phyloP scores from a whole-genome alignment of 2,888 invertebrate genomes.

The Cyclophora punctaria region DNA sequence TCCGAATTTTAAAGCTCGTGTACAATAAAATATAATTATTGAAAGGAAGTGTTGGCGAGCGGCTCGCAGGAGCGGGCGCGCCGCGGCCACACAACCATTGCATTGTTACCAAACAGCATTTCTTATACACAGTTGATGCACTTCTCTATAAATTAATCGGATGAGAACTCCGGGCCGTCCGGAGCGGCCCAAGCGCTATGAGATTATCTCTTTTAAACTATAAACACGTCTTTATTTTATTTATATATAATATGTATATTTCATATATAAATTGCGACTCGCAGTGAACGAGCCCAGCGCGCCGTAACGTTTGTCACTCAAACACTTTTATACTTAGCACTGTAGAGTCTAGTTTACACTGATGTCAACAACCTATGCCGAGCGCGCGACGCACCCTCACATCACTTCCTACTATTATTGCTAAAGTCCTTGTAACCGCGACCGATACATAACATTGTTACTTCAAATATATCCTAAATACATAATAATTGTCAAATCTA shows the following conservation, averaged over 20 bases:
- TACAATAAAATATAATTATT: conserved; percentile 16
- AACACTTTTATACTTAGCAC: conserved; percentile 49
- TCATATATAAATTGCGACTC: background rate
- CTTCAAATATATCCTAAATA: too few relatives aligned
- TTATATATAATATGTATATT: background rate
- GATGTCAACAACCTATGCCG: conserved; percentile 15
- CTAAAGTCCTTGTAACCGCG: conserved; percentile 17
- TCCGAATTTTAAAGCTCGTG: conserved; percentile 19
- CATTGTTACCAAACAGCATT: background rate
- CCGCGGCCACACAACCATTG: conserved; percentile 5
- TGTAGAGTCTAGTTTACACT: conserved; percentile 32
- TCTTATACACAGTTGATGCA: background rate
- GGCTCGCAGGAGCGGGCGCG: conserved; percentile 4
- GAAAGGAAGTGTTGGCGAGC: conserved; percentile 16
- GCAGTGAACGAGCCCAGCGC: too few relatives aligned
- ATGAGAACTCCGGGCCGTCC: too few relatives aligned
- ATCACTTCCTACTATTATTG: conserved; percentile 24
- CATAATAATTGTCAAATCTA: too few relatives aligned
- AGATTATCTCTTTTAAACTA: background rate
- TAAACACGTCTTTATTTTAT: background rate
- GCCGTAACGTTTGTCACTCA: conserved; percentile 26
- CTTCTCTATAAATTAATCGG: too few relatives aligned
- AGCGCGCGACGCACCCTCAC: conserved; percentile 8
- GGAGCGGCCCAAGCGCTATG: background rate
- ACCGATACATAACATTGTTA: conserved; percentile 7